These are phyloP conservation scores for Aleiodes alternator DNA, from an alignment of 2,888 invertebrate species.

Conservation along the genomic window DNA sequence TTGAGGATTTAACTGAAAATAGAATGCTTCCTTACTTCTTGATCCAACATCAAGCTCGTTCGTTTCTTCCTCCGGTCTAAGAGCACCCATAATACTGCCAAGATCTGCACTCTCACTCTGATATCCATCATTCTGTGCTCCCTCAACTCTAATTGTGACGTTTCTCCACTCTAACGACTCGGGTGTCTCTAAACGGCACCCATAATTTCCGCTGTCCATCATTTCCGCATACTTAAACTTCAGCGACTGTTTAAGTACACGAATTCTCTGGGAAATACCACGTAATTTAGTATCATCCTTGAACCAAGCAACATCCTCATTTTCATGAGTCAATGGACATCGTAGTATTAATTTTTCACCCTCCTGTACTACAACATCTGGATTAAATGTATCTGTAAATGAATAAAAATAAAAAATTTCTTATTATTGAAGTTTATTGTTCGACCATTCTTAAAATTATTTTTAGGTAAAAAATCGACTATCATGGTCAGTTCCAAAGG, in stretches of 20 bases:
- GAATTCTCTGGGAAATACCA: conserved; percentile 58
- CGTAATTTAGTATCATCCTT: conserved; percentile 62
- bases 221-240: conserved; percentile 62
- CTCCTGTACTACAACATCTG: conserved; percentile 59
- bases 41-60: conserved; percentile 69
- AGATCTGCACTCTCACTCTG: conserved; percentile 60
- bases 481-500: too few relatives aligned
- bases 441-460: too few relatives aligned
- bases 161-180: conserved; percentile 65
- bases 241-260: conserved; percentile 63
- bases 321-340: conserved; percentile 59
- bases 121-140: conserved; percentile 62
- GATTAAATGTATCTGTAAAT: conserved; percentile 59
- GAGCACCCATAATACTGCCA: conserved; percentile 60
- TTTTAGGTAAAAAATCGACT: too few relatives aligned
- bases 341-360: conserved; percentile 68
- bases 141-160: conserved; percentile 64
- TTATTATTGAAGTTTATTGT: not conserved
- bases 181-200: conserved; percentile 61
- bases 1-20: too few relatives aligned
- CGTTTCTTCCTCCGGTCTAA: conserved; percentile 68
- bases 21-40: conserved; percentile 61
- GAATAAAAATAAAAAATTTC: not conserved
- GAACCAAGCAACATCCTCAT: conserved; percentile 66
- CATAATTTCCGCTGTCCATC: conserved; percentile 68